Base-by-base conservation (phyloP, 2,113 vertebrate genomes). In the Cathartes aura region DNA sequence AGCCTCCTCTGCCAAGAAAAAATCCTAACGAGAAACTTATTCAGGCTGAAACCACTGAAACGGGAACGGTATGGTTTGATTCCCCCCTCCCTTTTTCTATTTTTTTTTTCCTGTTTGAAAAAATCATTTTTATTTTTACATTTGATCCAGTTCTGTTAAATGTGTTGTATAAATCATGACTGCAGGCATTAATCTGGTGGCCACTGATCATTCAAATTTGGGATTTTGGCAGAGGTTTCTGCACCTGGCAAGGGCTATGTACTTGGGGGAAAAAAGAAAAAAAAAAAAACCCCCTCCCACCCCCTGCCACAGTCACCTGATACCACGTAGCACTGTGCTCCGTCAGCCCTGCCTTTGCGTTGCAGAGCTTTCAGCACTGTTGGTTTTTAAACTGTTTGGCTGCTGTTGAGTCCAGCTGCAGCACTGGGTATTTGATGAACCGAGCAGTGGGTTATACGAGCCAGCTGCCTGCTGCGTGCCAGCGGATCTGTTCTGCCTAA, bases 41-140 rank as follows among this genome's bases (percentile, higher is more conserved):
- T 89, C 98, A 99, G 95, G 98, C 98, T 22, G 99, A 99, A 98
- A 98, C 97, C 0, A 12, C 98, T 6, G 99, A 99, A 97, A 99
- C 97, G 0, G 99, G 99, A 96, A 98, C 70, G 93, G 99, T 99
- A 90, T 90, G 98, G 70, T 78, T 86, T 75, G 30, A 64, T 82
- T 68, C 6, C 21, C 24, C 36, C 7, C 26, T 67, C 43, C 32
- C 29, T 29, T 63, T 66, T 67, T 52, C 70, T 64, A 30, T 24
- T 14, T 18, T 53, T 70, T 60, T n/a, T 73, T 72, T 58, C 4
- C 11, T 68, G 6, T 50, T 94, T 64, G 53, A 56, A 82, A 80
- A 66, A 58, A 40, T 20, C 1, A 6, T 19, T 36, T 78, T 79
- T 90, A 15, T 70, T 88, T 72, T 27, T 60, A 60, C 55, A 45